A percentile compares a stretch with the other conserved stretches of the same genome.
phyloP scores from a whole-genome alignment of 2,797 vertebrate species.

The Chelmon rostratus region DNA sequence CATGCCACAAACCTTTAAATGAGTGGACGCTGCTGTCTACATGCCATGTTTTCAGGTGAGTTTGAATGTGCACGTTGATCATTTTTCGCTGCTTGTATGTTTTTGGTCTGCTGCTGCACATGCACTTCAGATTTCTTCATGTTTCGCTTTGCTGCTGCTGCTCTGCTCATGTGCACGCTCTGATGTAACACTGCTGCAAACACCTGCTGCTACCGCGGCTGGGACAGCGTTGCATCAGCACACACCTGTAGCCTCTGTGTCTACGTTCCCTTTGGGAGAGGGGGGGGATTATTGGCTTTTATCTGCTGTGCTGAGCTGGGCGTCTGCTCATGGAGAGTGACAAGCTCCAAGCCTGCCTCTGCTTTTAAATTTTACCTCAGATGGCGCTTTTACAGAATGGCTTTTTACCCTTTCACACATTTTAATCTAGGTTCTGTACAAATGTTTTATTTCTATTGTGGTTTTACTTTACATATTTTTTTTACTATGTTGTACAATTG shows the following conservation, averaged over 20 bases:
- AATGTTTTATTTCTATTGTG: not conserved
- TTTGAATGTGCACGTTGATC: not conserved
- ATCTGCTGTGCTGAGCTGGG: not conserved
- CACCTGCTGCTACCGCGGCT: not conserved
- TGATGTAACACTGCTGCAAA: constrained; percentile 1
- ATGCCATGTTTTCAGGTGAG: not conserved
- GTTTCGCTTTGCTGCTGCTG: not conserved
- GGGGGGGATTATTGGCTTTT: not conserved
- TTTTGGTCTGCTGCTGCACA: not conserved
- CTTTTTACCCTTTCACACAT: not conserved
- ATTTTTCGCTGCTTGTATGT: not conserved
- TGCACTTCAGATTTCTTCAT: not conserved
- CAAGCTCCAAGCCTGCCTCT: not conserved
- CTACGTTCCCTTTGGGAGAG: not conserved
- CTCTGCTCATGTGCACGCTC: not conserved
- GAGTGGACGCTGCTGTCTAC: not conserved
- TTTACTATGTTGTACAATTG: not conserved
- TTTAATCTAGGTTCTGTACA: not conserved
- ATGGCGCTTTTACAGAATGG: not conserved
- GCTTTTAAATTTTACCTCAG: not conserved
- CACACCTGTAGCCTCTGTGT: not conserved
- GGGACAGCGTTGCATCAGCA: not conserved
- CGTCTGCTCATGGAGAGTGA: not conserved
- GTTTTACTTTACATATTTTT: not conserved
- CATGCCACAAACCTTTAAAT: no score